Base-by-base conservation (phyloP, 2,113 vertebrate species). In the Laterallus jamaicensis region DNA sequence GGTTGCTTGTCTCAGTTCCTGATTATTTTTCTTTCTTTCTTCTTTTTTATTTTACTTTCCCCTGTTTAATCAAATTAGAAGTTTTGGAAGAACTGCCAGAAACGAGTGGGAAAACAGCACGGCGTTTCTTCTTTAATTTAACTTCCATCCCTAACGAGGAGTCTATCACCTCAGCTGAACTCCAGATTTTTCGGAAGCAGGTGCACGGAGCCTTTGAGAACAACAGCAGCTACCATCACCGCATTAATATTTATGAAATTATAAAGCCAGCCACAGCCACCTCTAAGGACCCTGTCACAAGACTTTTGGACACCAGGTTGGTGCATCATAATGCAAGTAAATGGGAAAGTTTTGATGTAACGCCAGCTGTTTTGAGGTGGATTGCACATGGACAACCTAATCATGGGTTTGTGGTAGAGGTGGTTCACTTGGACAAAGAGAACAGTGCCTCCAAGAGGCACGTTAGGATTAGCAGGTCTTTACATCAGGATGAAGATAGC, bases 181-280 rank as follows among this genome's bases (percentile, higher is more conserved):
- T 99, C 37, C 98, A 99, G 77, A 98, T 99, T 97, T 99, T 99
- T 98, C 99, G 99, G 94, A 97, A 99, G 88, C 98, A 99, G 97
- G 98, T 99, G 88, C 98, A 98, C 71, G 98, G 98, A 94, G 88
- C 97, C 77, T 96, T 97, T 83, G 97, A 95, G 92, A 98, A 97
- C 95, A 97, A 96, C 80, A 96, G 94, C 68, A 98, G 98, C 68
- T 98, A 98, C 95, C 97, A 98, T 95, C 99, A 99, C 91, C 99
- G 99, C 88, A 99, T 99, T 98, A 99, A 99, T 98, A 99, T 99
- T 98, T 99, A 99, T 97, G 99, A 99, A 98, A 98, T 99, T 94
- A 98, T 99, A 89, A 98, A 99, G 95, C 98, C 98, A 93, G 98
- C 97, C 69, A 85, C 97, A 80, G 52, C 97, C 90, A 92, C 96